These are phyloP conservation scores for Protobothrops flavoviridis DNA, from an alignment of 2,113 vertebrate species.

Conservation along the genomic window DNA sequence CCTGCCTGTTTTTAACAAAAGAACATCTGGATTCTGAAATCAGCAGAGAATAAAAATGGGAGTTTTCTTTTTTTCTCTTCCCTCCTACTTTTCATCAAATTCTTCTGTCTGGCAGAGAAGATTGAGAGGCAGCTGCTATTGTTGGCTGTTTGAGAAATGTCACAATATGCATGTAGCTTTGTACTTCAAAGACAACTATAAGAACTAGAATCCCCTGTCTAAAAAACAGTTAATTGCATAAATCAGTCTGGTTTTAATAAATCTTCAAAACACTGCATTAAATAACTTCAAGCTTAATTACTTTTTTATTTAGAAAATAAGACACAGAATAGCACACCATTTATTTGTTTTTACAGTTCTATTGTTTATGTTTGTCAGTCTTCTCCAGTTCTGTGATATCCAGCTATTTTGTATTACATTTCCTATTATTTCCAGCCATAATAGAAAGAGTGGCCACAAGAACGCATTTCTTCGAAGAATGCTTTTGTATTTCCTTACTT, in stretches of 20 bases:
- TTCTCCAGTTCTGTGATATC: not conserved
- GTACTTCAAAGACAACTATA: not conserved
- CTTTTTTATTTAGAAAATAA: not conserved
- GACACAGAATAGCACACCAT: not conserved
- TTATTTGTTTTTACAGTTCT: not conserved
- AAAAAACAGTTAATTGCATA: not conserved
- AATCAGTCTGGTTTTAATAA: not conserved
- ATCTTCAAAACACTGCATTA: not conserved
- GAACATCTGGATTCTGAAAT: not conserved
- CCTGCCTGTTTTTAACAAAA: not conserved
- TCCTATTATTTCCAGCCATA: not conserved
- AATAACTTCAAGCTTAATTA: not conserved
- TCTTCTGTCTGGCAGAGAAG: not conserved
- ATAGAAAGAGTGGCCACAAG: not conserved
- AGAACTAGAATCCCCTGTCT: not conserved
- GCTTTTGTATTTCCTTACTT: not conserved
- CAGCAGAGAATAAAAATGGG: conserved; percentile 11
- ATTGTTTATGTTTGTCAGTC: not conserved
- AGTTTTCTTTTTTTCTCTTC: not conserved
- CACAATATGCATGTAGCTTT: not conserved
- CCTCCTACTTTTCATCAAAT: not conserved
- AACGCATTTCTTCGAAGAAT: not conserved
- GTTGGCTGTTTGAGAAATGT: not conserved
- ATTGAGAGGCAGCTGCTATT: not conserved
- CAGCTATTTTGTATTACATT: not conserved